Percentiles rank a stretch among this genome's conserved stretches.
Conservation (phyloP, 2,888 invertebrate species). For the Brenthis ino region DNA sequence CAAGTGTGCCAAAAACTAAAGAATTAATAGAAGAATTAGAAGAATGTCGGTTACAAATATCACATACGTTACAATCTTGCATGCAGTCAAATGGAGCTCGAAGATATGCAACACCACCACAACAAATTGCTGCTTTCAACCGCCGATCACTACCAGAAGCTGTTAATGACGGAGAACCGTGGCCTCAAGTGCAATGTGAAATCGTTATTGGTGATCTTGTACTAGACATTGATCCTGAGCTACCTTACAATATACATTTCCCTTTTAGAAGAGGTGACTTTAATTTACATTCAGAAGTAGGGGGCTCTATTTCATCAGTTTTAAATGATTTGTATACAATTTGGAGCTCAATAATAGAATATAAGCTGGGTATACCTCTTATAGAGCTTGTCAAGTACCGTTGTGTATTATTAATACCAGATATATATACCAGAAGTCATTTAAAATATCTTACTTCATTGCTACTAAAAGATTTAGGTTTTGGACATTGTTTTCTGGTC, state of each 20-base stretch:
- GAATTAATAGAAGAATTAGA: conserved; percentile 90
- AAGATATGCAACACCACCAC: conserved; percentile 92
- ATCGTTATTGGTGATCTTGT: conserved; percentile 90
- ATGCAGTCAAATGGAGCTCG: conserved; percentile 91
- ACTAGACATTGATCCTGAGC: conserved; percentile 85
- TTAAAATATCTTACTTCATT: conserved; percentile 92
- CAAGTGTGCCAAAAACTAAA: conserved; percentile 84
- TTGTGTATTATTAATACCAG: conserved; percentile 94
- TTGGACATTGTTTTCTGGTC: conserved; percentile 91
- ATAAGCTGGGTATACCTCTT: conserved; percentile 88
- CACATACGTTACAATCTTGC: conserved; percentile 92
- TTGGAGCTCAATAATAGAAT: conserved; percentile 91
- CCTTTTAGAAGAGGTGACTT: conserved; percentile 94
- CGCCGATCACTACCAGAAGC: conserved; percentile 88
- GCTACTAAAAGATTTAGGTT: conserved; percentile 90
- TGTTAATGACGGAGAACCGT: conserved; percentile 81
- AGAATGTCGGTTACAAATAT: conserved; percentile 91
- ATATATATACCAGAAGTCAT: conserved; percentile 93
- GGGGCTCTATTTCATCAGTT: conserved; percentile 92
- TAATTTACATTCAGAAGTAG: conserved; percentile 91
- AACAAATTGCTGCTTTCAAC: conserved; percentile 94
- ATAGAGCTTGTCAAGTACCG: conserved; percentile 89
- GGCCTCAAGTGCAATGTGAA: conserved; percentile 85
- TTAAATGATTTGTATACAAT: conserved; percentile 93
- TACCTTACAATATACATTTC: conserved; percentile 93